phyloP scores from a whole-genome alignment of 2,113 vertebrate species.

The Zingel zingel region DNA sequence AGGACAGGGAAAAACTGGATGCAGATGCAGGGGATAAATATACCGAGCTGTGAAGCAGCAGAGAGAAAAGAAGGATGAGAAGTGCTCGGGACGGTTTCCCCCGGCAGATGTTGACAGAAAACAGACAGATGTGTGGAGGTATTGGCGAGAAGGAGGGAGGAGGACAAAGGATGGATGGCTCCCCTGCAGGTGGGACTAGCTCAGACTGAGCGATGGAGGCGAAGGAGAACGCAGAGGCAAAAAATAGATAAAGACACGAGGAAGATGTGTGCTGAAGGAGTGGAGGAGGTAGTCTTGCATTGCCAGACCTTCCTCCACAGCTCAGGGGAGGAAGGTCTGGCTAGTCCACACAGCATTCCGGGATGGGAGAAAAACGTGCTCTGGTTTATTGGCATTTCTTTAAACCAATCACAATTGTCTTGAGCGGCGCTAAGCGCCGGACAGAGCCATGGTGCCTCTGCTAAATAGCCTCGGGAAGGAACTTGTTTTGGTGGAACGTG shows the following conservation, averaged over 20 bases:
- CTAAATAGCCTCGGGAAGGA: too few species aligned
- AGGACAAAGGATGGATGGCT: conserved; percentile 36
- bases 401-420: too few species aligned
- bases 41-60: conserved; percentile 14
- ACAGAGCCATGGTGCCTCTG: too few species aligned
- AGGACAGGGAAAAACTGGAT: neutral
- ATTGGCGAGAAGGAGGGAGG: conserved; percentile 10
- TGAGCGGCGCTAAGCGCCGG: too few species aligned
- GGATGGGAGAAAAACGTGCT: too few species aligned
- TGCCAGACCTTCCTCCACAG: too few species aligned
- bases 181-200: conserved; percentile 41
- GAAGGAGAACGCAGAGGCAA: neutral
- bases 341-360: too few species aligned
- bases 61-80: conserved; percentile 30
- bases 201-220: conserved; percentile 12
- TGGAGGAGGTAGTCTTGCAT: neutral
- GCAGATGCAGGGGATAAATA: conserved; percentile 5
- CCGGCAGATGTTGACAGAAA: conserved; percentile 55
- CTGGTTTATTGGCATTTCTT: too few species aligned
- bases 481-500: too few species aligned
- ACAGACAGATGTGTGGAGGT: conserved; percentile 28
- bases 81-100: conserved; percentile 10
- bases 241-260: neutral
- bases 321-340: too few species aligned
- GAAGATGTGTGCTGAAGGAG: neutral